These are phyloP conservation scores for Drosophila carrolli DNA, from an alignment of 1,140 invertebrate genomes.

Conservation along the genomic window DNA sequence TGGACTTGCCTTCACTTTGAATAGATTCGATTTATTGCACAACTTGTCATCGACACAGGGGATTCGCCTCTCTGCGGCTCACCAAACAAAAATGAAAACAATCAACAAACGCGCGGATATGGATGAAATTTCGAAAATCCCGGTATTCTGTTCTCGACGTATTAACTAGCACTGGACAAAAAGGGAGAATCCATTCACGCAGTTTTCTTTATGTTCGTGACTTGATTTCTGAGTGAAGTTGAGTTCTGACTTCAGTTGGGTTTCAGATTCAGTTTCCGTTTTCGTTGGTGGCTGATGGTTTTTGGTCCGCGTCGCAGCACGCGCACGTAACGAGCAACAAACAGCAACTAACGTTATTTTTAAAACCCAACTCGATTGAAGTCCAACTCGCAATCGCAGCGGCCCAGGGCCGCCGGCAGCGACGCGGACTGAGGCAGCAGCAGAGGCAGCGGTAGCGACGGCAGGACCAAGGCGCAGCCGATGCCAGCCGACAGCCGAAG, in stretches of 20 bases:
- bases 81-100: conserved; percentile 45
- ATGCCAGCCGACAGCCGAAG: conserved; percentile 54
- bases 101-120: conserved; percentile 30
- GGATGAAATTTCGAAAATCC: conserved; percentile 1
- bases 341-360: conserved; percentile 85
- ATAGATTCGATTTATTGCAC: conserved; percentile 37
- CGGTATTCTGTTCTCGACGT: conserved; percentile 15
- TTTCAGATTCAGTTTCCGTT: conserved; percentile 21
- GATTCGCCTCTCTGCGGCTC: conserved; percentile 5
- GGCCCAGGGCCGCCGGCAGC: conserved; percentile 26
- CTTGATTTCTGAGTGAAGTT: conserved; percentile 1
- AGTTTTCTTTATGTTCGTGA: conserved; percentile 1
- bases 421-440: conserved; percentile 17
- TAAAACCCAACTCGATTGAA: conserved; percentile 80
- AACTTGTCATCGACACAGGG: conserved; percentile 24
- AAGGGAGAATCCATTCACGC: neutral
- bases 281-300: conserved; percentile 22
- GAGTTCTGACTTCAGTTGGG: conserved; percentile 3
- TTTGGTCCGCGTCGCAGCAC: conserved; percentile 77
- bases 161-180: conserved; percentile 29
- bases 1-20: conserved; percentile 1
- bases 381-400: conserved; percentile 63
- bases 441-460: conserved; percentile 15
- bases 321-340: conserved; percentile 84
- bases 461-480: conserved; percentile 33